Evolutionary conservation across 1,140 invertebrate genomes (phyloP), one percentile per base, ranked within the genome.

Genomic region (Saccostrea glomerata): DNA sequence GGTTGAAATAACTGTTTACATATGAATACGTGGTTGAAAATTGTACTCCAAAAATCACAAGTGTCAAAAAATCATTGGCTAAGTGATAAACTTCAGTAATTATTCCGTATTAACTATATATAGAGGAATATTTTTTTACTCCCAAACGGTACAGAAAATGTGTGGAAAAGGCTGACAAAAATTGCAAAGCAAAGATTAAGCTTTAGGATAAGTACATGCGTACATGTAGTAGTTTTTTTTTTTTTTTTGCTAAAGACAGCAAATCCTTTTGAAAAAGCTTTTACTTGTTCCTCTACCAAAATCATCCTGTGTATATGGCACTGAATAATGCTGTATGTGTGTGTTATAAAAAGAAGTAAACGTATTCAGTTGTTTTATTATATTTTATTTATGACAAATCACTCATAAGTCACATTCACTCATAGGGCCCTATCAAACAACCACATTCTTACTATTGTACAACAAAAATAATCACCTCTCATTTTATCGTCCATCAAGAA

Each of bases 381-480:
- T 77, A 36, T 25, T 77, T 66, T 77, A 77, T 77, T 77, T 15
- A 25, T 30, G 30, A 77, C 23, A 77, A 15, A 25, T 15, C 30
- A 11, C 58, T 17, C 70, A 77, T 12, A 30, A 36, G 23, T 36
- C 58, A 63, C 70, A 77, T 12, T 30, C 70, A 77, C 70, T 13
- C 70, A 30, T 77, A 77, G 70, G 70, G 70, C 70, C 70, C 70
- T 77, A 77, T 15, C 70, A 77, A 77, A 36, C 70, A 77, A 36
- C 23, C 11, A 12, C 70, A 77, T 77, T 77, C 70, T 30, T 36
- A 77, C 70, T 17, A 63, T 20, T 17, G 15, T 63, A 63, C 58
- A 36, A 77, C 70, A 77, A 30, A 30, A 13, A 23, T 66, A 66
- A n/a, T 9, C 20, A 66, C 7, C 20, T 66, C 60, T 13, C 60